A percentile compares a stretch with the other conserved stretches of the same genome.
phyloP scores from a whole-genome alignment of 2,888 invertebrate genomes.

The Drosophila kokeensis region DNA sequence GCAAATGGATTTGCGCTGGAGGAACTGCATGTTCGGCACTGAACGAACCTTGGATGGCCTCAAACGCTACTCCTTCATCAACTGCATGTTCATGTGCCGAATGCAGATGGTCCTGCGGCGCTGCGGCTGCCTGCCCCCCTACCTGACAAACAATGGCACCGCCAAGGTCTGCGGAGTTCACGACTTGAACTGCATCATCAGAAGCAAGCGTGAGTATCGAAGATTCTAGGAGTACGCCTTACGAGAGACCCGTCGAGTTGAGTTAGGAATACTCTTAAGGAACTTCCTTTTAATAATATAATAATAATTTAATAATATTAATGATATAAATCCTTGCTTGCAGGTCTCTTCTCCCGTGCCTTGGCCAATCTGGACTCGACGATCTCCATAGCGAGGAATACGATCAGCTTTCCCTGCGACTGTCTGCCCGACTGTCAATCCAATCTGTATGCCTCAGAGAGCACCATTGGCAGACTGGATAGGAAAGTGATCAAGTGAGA shows the following conservation, averaged over 20 bases:
- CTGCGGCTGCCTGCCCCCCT: conserved; percentile 88
- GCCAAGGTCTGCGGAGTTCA: conserved; percentile 71
- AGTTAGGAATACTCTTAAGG: too few relatives aligned
- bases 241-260: too few relatives aligned
- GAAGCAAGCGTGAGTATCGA: conserved; percentile 72
- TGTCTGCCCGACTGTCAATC: conserved; percentile 89
- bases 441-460: conserved; percentile 88
- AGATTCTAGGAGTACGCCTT: too few relatives aligned
- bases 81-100: conserved; percentile 88
- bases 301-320: background rate
- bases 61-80: conserved; percentile 87
- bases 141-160: conserved; percentile 85
- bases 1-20: conserved; percentile 85
- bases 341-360: conserved; percentile 80
- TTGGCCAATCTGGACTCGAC: conserved; percentile 83
- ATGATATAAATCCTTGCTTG: background rate
- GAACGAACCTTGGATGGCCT: conserved; percentile 85
- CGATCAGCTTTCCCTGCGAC: conserved; percentile 82
- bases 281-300: background rate
- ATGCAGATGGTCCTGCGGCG: conserved; percentile 84
- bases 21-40: conserved; percentile 87
- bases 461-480: conserved; percentile 87
- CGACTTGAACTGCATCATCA: conserved; percentile 76
- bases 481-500: conserved; percentile 82
- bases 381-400: conserved; percentile 63